phyloP scores from a whole-genome alignment of 2,888 invertebrate species.

The Limnephilus auricula region DNA sequence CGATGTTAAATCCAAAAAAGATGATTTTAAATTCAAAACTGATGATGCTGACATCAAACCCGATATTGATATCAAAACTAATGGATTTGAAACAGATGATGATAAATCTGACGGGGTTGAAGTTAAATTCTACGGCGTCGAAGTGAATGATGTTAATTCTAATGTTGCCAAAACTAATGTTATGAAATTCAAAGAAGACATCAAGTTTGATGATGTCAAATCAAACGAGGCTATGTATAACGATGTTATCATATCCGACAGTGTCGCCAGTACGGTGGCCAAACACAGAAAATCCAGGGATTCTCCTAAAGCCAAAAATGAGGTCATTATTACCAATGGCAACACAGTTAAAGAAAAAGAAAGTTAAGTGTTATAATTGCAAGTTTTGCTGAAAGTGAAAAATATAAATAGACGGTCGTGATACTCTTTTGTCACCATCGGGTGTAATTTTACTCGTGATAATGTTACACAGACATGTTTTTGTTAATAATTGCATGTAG shows the following conservation, averaged over 20 bases:
- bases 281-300: neutral
- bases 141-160: neutral
- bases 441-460: neutral
- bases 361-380: neutral
- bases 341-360: constrained; percentile 27
- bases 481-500: neutral
- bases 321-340: constrained; percentile 11
- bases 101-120: neutral
- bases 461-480: neutral
- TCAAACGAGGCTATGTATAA: neutral
- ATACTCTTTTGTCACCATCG: neutral
- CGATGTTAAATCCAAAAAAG: neutral
- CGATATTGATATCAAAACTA: neutral
- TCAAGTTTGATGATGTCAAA: neutral
- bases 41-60: neutral
- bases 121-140: neutral
- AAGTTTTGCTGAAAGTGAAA: neutral
- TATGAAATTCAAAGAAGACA: neutral
- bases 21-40: neutral
- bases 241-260: neutral
- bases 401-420: neutral
- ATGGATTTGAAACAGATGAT: neutral
- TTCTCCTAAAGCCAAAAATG: neutral
- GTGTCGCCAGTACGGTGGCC: neutral
- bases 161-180: neutral